Base-by-base conservation (phyloP, 2,888 invertebrate species). In the Lasioglossum oenotherae region DNA sequence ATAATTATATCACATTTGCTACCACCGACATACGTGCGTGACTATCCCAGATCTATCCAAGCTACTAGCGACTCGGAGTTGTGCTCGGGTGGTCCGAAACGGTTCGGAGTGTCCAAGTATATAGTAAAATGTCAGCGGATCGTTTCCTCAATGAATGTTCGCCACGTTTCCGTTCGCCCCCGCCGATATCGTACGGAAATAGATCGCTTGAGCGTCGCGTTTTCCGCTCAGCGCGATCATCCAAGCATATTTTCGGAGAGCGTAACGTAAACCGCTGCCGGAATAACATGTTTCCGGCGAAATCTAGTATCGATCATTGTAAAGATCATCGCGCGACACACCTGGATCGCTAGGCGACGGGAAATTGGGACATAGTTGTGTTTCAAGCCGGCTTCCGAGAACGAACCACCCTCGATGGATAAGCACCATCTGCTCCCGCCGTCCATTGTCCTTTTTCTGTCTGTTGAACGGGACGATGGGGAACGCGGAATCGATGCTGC, bases 121-220 rank as follows among this genome's bases (percentile, higher is more conserved):
- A 64, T 64, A 64, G 64, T 64, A 31, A 38, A 38, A 38, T 69
- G 76, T 80, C 74, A 80, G 64, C 79, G 82, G 72, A 82, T 78
- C 72, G 69, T 82, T 74, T 78, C 74, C 78, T 83, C 76, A 89
- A 89, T 90, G 87, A 84, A 90, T 84, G 86, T 88, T 74, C 71
- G 53, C 38, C 38, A 49, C 74, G 74, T 87, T 87, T 87, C 87
- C 81, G 78, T 73, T 81, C 69, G 76, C 44, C 74, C 67, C 78
- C 84, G 74, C 74, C 84, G 84, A 84, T 77, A 87, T 82, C 44
- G n/a, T 73, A 73, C 79, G 78, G 74, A 84, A 87, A 87, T 84
- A 87, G 73, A 74, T 72, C 74, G 44, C n/a, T 16, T 73, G 81
- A 76, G 74, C 77, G 77, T 76, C 76, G 72, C 80, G 53, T 72